A percentile compares a stretch with the other conserved stretches of the same genome.
These are phyloP conservation scores for Rafetus swinhoei DNA, from an alignment of 2,113 vertebrate species.

Conservation along the genomic window DNA sequence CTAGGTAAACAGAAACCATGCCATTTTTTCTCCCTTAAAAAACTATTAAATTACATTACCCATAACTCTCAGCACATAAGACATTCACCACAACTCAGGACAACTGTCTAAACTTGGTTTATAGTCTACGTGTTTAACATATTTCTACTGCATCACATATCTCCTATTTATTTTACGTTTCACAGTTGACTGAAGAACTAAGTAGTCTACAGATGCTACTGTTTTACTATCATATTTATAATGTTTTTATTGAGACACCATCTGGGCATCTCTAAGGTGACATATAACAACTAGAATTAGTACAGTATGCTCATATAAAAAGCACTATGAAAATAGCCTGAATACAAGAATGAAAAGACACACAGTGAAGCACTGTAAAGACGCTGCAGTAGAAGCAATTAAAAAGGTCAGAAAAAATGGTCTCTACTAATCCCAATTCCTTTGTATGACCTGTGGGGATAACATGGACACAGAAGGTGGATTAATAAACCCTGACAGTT, in stretches of 20 bases:
- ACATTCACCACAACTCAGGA: constrained; percentile 48
- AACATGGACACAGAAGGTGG: not conserved
- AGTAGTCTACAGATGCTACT: not conserved
- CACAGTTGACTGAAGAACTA: not conserved
- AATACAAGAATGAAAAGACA: not conserved
- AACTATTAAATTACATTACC: constrained; percentile 24
- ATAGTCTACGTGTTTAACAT: constrained; percentile 68
- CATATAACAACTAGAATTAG: not conserved
- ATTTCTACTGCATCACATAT: constrained; percentile 61
- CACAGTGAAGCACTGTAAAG: not conserved
- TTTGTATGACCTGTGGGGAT: constrained; percentile 5
- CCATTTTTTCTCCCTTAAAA: constrained; percentile 43
- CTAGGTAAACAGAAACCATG: not conserved
- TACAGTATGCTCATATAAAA: not conserved
- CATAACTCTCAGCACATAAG: constrained; percentile 51
- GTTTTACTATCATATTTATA: not conserved
- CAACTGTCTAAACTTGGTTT: constrained; percentile 68
- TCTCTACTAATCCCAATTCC: constrained; percentile 33
- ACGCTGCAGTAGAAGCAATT: constrained; percentile 17
- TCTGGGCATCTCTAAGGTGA: not conserved
- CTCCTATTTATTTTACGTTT: constrained; percentile 63
- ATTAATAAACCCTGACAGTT: constrained; percentile 36
- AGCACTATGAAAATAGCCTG: not conserved
- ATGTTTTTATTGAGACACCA: not conserved
- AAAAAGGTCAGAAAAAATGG: constrained; percentile 38